Percentiles rank a stretch among this genome's conserved stretches.
phyloP scores from a whole-genome alignment of 1,140 invertebrate species.

The Plodia interpunctella region DNA sequence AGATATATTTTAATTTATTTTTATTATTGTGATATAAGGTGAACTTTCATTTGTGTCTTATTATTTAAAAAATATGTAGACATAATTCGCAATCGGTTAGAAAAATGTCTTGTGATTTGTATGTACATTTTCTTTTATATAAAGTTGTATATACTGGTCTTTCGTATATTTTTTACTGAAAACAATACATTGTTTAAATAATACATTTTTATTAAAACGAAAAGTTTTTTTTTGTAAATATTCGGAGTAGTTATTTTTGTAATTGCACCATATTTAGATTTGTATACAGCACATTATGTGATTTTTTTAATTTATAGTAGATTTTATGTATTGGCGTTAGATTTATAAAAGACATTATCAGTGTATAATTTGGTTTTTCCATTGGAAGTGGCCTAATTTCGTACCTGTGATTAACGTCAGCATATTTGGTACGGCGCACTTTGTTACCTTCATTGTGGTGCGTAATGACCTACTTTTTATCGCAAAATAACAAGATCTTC shows the following conservation, averaged over 20 bases:
- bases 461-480: too few relatives aligned
- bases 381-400: conserved; percentile 23
- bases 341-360: conserved; percentile 29
- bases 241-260: neutral
- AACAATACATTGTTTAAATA: neutral
- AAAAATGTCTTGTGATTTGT: conserved; percentile 12
- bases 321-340: conserved; percentile 2
- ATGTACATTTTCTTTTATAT: conserved; percentile 15
- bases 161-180: conserved; percentile 12
- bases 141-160: conserved; percentile 21
- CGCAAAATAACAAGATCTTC: neutral
- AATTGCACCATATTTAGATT: conserved; percentile 9
- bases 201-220: too few relatives aligned
- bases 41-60: conserved; percentile 9
- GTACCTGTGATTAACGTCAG: conserved; percentile 5
- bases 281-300: conserved; percentile 11
- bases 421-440: neutral
- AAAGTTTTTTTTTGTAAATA: neutral
- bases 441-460: neutral
- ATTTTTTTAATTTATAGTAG: conserved; percentile 6
- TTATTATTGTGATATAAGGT: conserved; percentile 12
- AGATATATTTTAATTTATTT: conserved; percentile 1
- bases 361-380: conserved; percentile 15
- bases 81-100: neutral
- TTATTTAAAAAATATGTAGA: conserved; percentile 1